Evolutionary conservation across 1,140 invertebrate genomes (phyloP).

Genomic region (Pseudomyrmex cubaensis): DNA sequence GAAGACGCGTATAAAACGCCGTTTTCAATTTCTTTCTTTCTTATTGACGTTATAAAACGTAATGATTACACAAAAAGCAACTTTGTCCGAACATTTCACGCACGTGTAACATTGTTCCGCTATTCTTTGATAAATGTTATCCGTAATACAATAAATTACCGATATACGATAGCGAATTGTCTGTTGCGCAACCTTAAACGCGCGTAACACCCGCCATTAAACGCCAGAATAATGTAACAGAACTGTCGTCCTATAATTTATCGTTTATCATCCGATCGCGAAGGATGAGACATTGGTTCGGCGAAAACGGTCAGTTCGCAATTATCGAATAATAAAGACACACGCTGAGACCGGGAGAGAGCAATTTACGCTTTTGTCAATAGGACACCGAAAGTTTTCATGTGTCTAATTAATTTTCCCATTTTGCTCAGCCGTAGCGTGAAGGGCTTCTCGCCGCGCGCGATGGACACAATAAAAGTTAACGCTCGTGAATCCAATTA

Average conservation of each 20-base stretch:
- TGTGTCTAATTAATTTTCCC: constrained; percentile 9
- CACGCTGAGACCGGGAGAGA: constrained; percentile 20
- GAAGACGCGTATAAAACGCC: too few species aligned
- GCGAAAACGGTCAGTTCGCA: constrained; percentile 2
- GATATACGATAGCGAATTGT: neutral
- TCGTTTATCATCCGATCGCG: constrained; percentile 25
- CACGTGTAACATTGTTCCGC: neutral
- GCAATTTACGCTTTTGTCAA: constrained; percentile 21
- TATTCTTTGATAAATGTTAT: neutral
- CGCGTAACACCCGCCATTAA: neutral
- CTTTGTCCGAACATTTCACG: neutral
- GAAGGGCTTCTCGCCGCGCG: neutral
- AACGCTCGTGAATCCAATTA: constrained; percentile 22
- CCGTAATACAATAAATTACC: constrained; percentile 1
- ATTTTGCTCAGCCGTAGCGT: neutral
- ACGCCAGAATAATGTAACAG: neutral
- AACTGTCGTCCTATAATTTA: constrained; percentile 11
- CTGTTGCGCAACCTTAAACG: neutral
- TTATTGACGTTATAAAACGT: too few species aligned
- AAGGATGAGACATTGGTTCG: neutral
- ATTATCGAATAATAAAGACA: constrained; percentile 26
- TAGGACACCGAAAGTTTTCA: constrained; percentile 10
- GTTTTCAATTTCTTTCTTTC: too few species aligned
- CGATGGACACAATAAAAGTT: constrained; percentile 9
- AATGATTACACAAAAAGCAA: too few species aligned